Evolutionary conservation across 2,113 vertebrate genomes (phyloP).

Genomic region (Macrotus californicus): DNA sequence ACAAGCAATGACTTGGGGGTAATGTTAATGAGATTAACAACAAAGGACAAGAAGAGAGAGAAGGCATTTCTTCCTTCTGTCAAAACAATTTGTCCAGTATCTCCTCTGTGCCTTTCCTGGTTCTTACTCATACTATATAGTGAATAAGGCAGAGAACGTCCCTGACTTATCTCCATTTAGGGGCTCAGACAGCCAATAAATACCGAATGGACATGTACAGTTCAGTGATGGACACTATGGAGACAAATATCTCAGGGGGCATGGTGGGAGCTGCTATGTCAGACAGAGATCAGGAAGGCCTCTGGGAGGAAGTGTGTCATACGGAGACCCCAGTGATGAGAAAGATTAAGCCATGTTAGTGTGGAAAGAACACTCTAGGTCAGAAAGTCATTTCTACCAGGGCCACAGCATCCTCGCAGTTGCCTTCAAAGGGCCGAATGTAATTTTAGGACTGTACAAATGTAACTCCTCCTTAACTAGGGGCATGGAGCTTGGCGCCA

Average conservation of each 20-base stretch:
- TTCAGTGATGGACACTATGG: background rate
- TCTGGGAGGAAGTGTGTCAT: background rate
- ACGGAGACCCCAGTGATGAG: background rate
- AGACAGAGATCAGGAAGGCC: background rate
- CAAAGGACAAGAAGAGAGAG: background rate
- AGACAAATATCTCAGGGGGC: background rate
- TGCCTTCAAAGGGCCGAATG: too few relatives aligned
- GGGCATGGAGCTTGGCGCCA: too few relatives aligned
- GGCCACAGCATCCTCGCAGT: too few relatives aligned
- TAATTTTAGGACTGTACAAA: too few relatives aligned
- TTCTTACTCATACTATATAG: background rate
- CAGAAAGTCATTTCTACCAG: too few relatives aligned
- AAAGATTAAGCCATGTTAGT: background rate
- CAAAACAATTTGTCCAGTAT: background rate
- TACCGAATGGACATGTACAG: background rate
- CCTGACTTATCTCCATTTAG: background rate
- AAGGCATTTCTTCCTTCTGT: background rate
- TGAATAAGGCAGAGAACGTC: background rate
- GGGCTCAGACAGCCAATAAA: background rate
- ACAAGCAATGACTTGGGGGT: background rate
- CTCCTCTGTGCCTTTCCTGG: background rate
- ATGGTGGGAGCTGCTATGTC: background rate
- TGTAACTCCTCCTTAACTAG: too few relatives aligned
- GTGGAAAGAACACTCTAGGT: background rate
- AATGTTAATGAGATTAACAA: background rate